A percentile compares a stretch with the other conserved stretches of the same genome.
Conservation (phyloP, 1,140 invertebrate species). For the Melipona quadrifasciata region DNA sequence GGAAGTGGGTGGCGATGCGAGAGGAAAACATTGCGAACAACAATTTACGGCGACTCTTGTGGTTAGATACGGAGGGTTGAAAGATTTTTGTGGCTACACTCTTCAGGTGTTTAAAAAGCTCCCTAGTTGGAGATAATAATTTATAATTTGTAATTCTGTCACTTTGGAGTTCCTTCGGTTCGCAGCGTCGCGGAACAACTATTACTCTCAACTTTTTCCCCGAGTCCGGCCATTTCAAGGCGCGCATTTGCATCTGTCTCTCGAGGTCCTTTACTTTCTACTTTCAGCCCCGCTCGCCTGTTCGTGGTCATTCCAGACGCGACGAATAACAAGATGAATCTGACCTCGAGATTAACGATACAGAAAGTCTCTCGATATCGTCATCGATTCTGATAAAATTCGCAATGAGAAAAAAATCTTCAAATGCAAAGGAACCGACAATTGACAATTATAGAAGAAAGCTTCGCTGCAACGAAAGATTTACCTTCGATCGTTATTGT, state of each 20-base stretch:
- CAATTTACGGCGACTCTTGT: no score
- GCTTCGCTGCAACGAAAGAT: background rate
- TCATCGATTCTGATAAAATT: background rate
- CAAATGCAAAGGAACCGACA: no score
- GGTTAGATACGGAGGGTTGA: background rate
- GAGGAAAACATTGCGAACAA: background rate
- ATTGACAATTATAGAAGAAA: no score
- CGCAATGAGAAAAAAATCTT: no score
- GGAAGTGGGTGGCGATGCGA: no score
- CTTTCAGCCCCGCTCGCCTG: slow-evolving; percentile 16
- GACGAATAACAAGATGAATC: background rate
- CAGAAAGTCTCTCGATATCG: slow-evolving; percentile 34
- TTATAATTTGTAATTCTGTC: background rate
- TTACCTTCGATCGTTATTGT: background rate
- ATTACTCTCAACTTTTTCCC: slow-evolving; percentile 26
- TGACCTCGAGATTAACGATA: background rate
- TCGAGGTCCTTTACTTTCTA: slow-evolving; percentile 23
- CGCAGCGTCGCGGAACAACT: background rate
- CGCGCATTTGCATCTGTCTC: slow-evolving; percentile 38
- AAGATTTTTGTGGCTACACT: no score
- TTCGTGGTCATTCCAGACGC: background rate
- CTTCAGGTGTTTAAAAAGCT: no score
- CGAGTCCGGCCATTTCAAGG: background rate
- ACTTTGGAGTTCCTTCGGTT: background rate
- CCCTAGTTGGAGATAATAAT: no score